A percentile compares a stretch with the other conserved stretches of the same genome.
These are phyloP conservation scores for Noctuana brunneofusca DNA, from an alignment of 2,888 invertebrate genomes.

Conservation along the genomic window DNA sequence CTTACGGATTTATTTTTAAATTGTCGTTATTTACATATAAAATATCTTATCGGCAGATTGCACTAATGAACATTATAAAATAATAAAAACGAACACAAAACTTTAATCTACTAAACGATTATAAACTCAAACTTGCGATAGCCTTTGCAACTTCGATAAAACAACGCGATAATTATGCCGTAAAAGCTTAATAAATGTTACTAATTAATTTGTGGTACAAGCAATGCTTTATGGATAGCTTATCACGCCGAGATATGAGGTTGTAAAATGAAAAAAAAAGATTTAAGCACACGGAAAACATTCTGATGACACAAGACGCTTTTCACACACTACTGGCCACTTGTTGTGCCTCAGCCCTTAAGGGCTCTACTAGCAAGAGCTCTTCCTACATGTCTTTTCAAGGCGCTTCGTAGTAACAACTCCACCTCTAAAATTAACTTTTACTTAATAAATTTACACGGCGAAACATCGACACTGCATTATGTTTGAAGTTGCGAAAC, in stretches of 20 bases:
- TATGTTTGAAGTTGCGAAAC: slow-evolving; percentile 20
- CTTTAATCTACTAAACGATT: slow-evolving; percentile 46
- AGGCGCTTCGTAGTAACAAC: slow-evolving; percentile 46
- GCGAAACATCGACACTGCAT: background rate
- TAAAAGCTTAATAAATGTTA: slow-evolving; percentile 34
- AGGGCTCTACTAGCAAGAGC: slow-evolving; percentile 69
- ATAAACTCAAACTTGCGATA: slow-evolving; percentile 59
- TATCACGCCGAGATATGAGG: slow-evolving; percentile 16
- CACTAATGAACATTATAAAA: slow-evolving; percentile 36
- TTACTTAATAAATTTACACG: slow-evolving; percentile 16
- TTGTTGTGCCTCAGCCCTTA: slow-evolving; percentile 63
- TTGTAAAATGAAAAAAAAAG: slow-evolving; percentile 13
- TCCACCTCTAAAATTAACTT: slow-evolving; percentile 43
- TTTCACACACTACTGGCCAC: slow-evolving; percentile 64
- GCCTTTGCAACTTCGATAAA: slow-evolving; percentile 53
- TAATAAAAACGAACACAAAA: slow-evolving; percentile 33
- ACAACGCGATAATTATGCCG: slow-evolving; percentile 36
- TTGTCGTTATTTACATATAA: background rate
- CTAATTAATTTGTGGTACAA: slow-evolving; percentile 26
- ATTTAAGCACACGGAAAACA: slow-evolving; percentile 12
- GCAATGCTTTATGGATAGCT: slow-evolving; percentile 22
- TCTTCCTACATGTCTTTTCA: slow-evolving; percentile 66
- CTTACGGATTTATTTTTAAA: background rate
- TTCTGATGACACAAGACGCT: slow-evolving; percentile 23
- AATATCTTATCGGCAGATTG: slow-evolving; percentile 37